phyloP scores from a whole-genome alignment of 2,888 invertebrate genomes.

The Aricia artaxerxes region DNA sequence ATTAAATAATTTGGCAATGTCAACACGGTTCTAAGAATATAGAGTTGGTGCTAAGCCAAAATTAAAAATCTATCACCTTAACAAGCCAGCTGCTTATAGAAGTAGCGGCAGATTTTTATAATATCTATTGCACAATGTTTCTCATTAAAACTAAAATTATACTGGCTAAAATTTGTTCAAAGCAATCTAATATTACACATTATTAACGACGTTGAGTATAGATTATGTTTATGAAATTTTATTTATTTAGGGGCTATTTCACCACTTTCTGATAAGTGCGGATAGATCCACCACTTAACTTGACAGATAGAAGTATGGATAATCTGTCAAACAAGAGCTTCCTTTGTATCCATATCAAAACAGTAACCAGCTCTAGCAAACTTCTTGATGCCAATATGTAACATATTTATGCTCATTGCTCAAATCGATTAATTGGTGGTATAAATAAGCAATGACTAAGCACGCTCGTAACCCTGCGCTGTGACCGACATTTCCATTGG shows the following conservation, averaged over 20 bases:
- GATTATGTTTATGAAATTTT: no score
- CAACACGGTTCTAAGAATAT: not conserved
- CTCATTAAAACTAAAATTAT: not conserved
- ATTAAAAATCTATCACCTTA: slow-evolving; percentile 11
- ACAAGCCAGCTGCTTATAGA: not conserved
- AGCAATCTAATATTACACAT: no score
- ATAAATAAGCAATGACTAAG: slow-evolving; percentile 1
- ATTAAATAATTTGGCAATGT: not conserved
- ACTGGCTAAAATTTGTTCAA: no score
- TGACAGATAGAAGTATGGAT: no score
- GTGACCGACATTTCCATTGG: slow-evolving; percentile 28
- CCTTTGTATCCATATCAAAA: no score
- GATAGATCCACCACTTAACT: no score
- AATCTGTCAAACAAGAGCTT: no score
- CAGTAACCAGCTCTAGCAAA: no score
- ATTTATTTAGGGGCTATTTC: no score
- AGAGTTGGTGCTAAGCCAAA: not conserved
- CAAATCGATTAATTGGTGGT: not conserved
- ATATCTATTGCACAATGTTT: not conserved
- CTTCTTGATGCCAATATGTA: no score
- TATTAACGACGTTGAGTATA: no score
- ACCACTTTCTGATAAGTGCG: no score
- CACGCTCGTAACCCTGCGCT: slow-evolving; percentile 21
- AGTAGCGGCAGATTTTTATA: not conserved
- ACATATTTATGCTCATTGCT: not conserved